These are phyloP conservation scores for Lepidurus couesii DNA, from an alignment of 1,140 invertebrate genomes.

Conservation along the genomic window DNA sequence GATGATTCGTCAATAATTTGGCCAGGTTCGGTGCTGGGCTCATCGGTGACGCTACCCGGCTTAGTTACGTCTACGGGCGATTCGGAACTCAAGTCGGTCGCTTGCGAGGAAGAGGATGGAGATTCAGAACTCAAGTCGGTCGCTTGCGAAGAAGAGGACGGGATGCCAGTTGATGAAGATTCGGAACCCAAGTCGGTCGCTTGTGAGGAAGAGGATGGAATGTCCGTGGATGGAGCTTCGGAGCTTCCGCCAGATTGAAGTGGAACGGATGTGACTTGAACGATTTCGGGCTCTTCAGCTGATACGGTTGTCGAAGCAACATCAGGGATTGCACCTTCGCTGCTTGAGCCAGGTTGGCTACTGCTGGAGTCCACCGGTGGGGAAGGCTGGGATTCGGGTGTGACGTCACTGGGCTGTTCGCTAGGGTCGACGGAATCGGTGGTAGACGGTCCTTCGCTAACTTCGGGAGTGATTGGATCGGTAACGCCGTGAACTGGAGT, in stretches of 20 bases:
- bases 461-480: slow-evolving; percentile 27
- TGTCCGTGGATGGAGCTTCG: neutral
- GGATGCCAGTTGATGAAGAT: neutral
- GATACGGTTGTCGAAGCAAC: neutral
- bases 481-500: neutral
- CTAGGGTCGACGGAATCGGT: neutral
- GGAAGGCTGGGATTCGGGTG: too few relatives aligned
- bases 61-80: neutral
- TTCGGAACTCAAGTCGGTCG: neutral
- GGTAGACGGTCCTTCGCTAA: neutral
- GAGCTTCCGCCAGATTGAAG: neutral
- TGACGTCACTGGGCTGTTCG: too few relatives aligned
- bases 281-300: neutral
- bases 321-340: too few relatives aligned
- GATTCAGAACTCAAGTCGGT: neutral
- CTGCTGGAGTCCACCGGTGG: too few relatives aligned
- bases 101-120: neutral
- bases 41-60: neutral
- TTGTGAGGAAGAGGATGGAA: neutral
- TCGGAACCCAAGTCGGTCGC: neutral
- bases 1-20: neutral
- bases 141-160: neutral
- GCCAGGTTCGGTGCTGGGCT: neutral
- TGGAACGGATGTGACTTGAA: neutral
- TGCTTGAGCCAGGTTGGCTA: too few relatives aligned